Evolutionary conservation across 2,797 vertebrate species (phyloP), one percentile per base, ranked within the genome.

Genomic region (Ambastaia sidthimunki): DNA sequence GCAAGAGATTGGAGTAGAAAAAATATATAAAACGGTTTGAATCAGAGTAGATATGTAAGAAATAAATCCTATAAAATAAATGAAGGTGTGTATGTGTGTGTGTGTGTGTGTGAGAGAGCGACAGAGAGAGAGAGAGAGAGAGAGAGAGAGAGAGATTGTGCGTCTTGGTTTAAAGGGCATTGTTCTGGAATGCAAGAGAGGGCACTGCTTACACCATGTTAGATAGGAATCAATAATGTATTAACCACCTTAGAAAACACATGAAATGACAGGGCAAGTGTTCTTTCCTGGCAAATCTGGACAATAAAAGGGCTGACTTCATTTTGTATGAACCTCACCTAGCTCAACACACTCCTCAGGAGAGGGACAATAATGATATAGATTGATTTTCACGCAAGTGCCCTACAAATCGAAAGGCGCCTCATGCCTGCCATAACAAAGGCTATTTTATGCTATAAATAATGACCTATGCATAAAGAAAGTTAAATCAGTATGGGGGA

Each of bases 171-270:
- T 28, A 41, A 71, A 84, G 41, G 78, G 60, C 63, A 71, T 81
- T 79, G 82, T 82, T 87, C 70, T 73, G 50, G 63, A 87, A 89
- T 87, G 87, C 85, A 85, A 76, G 85, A 86, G 60, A 67, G 88
- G 83, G 71, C 82, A 81, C 85, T 83, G 87, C 89, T 90, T 90
- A 91, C 89, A 88, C 85, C 85, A 85, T 86, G 86, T 90, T 89
- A 92, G 88, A 88, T 83, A 86, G 86, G 83, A 86, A 93, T 93
- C 90, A 93, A 94, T 93, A 94, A 93, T 92, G 90, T 89, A 94
- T 93, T 90, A 91, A 83, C 81, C 82, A 83, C 88, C 87, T 86
- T 78, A 84, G 84, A 87, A 89, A 91, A 90, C 86, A 86, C 84
- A 86, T 79, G 83, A 87, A 92, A 91, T 82, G 86, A 89, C 86